Conservation (phyloP, 2,888 invertebrate species). For the Stenodera caucasica region DNA sequence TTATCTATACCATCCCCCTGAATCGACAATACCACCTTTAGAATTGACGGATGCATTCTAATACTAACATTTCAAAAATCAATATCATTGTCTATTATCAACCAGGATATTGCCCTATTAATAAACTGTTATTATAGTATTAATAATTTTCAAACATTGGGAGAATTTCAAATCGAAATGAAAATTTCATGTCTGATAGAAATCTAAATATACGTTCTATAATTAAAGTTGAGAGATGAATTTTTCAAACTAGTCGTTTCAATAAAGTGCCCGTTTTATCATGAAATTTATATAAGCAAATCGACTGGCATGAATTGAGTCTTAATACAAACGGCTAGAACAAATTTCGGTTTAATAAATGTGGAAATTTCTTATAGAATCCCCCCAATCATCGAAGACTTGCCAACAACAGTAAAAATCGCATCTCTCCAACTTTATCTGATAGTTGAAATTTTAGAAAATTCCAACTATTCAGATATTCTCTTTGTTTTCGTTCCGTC, state of each 20-base stretch:
- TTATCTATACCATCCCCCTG: conserved; percentile 35
- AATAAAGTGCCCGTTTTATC: neutral
- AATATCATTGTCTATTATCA: neutral
- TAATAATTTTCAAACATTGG: neutral
- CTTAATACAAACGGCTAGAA: neutral
- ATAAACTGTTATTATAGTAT: neutral
- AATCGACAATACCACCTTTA: conserved; percentile 15
- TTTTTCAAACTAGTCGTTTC: neutral
- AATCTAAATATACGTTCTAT: no score
- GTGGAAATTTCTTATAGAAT: neutral
- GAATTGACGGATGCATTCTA: neutral
- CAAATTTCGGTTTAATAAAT: neutral
- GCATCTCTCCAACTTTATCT: neutral
- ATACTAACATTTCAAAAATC: neutral
- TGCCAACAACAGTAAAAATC: neutral
- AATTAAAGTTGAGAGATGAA: neutral
- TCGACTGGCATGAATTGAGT: neutral
- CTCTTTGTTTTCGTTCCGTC: no score
- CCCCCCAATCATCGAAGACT: no score
- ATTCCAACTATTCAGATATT: neutral
- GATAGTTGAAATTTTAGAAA: neutral
- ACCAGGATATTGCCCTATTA: neutral
- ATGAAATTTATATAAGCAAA: neutral
- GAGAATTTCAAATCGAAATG: no score
- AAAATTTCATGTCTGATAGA: no score